Base-by-base conservation (phyloP, 2,888 invertebrate genomes). In the Geophilus truncorum region DNA sequence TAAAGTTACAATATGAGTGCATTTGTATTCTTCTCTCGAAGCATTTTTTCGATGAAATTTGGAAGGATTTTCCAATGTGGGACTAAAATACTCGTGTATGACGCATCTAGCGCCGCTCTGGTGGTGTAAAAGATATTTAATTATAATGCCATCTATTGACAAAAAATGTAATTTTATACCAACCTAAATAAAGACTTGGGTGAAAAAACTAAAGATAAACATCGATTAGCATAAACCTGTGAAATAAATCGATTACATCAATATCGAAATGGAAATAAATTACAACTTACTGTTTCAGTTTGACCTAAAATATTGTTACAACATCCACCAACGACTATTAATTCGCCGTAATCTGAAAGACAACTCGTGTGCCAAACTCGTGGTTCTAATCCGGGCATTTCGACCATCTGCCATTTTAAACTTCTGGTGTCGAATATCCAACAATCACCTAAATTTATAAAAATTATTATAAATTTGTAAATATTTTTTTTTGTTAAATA, bases 281-380 rank as follows among this genome's bases (percentile, higher is more conserved):
- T 5, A 18, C 21, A 25, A 81, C 81, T 77, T 32, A 80, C 81
- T 1, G 76, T 34, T 78, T 21, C 81, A 77, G 30, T 81, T 34
- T 51, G 82, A 78, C 70, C 84, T 82, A 36, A 85, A 77, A 87
- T 86, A 83, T 87, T 86, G 75, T 84, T 85, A 32, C 81, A 83
- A 82, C 86, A 86, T 3, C 87, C 87, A 18, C 87, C 87, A 84
- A 85, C 87, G 45, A 87, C 84, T 4, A 87, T 81, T 3, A 87
- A 83, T 80, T 86, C 85, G 4, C 84, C 84, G n/a, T 84, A 84
- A 6, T 81, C 81, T 4, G 84, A 85, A 34, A 84, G 81, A 51
- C 83, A 84, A 5, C 86, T 85, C 5, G 86, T 85, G 82, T 87
- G 87, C 87, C 87, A 87, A 6, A 87, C 82, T 12, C 87, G 84